Conservation (phyloP, 2,797 vertebrate species). For the Oreochromis grahami region DNA sequence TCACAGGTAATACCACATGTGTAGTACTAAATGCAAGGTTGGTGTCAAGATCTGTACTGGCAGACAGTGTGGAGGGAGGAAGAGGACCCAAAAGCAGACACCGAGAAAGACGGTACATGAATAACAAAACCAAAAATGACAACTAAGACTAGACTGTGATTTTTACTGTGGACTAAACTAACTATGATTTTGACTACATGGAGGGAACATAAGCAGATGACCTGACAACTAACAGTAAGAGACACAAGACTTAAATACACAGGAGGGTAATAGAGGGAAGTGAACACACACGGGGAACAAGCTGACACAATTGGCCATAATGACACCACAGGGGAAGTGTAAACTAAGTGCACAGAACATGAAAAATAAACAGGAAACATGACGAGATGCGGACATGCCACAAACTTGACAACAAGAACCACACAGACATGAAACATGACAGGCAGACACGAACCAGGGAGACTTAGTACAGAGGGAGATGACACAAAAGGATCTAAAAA, state of each 20-base stretch:
- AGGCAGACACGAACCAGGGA: background rate
- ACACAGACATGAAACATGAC: background rate
- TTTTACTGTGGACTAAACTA: background rate
- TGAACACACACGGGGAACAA: background rate
- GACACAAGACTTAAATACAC: background rate
- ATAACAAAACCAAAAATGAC: background rate
- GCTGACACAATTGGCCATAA: background rate
- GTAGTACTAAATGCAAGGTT: background rate
- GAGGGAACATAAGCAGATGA: background rate
- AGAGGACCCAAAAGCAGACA: background rate
- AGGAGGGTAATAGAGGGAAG: background rate
- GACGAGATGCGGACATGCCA: background rate
- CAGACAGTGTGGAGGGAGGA: background rate
- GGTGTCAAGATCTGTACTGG: background rate
- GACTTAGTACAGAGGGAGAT: background rate
- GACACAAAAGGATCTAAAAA: background rate
- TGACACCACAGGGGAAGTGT: background rate
- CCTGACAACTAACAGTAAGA: background rate
- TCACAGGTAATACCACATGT: background rate
- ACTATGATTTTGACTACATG: background rate
- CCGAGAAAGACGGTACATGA: background rate
- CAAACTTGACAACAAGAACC: background rate
- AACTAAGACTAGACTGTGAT: background rate
- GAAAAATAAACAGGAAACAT: background rate
- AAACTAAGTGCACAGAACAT: background rate